Base-by-base conservation (phyloP, 1,140 invertebrate species). In the Platyscapa corneri region DNA sequence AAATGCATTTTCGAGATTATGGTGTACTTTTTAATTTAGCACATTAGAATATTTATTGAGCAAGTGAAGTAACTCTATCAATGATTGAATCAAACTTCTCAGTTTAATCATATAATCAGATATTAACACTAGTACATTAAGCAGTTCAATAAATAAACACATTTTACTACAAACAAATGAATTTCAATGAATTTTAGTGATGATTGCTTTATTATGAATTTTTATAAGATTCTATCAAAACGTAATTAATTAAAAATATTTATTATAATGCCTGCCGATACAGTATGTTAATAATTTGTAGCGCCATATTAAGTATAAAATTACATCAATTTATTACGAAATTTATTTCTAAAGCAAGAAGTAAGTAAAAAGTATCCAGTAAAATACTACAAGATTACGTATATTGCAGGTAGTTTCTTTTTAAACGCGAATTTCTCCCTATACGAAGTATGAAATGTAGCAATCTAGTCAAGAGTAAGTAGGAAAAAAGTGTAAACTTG, bases 211-310 rank as follows among this genome's bases (percentile, higher is more conserved):
- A n/a, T 64, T 30, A 8, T 1, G n/a, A 27, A 30, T 64, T 64
- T 64, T n/a, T n/a, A 64, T 64, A n/a, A 64, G n/a, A 64, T 64
- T 64, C 14, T 30, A n/a, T n/a, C n/a, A 8, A n/a, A 5, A 64
- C 1, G 7, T n/a, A 64, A 64, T 64, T 27, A 67, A 14, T 65
- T 10, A n/a, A 30, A 67, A 67, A 67, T 16, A 67, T 67, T 67
- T 67, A 7, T 64, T 5, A 64, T 3, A 37, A 18, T 7, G 2
- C 18, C 16, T 72, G 6, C 23, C 18, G 18, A 72, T 72, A 20
- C 10, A 74, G 42, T 74, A 74, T 42, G 39, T 42, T 39, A 74
- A 74, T 8, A 39, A 42, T 74, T 74, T 74, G 37, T n/a, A 74
- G 0, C 30, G 14, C 34, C 23, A 72, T 23, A 72, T 67, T 34